Evolutionary conservation across 2,888 invertebrate genomes (phyloP), one percentile per base, ranked within the genome.

Genomic region (Platyscelio sp.): DNA sequence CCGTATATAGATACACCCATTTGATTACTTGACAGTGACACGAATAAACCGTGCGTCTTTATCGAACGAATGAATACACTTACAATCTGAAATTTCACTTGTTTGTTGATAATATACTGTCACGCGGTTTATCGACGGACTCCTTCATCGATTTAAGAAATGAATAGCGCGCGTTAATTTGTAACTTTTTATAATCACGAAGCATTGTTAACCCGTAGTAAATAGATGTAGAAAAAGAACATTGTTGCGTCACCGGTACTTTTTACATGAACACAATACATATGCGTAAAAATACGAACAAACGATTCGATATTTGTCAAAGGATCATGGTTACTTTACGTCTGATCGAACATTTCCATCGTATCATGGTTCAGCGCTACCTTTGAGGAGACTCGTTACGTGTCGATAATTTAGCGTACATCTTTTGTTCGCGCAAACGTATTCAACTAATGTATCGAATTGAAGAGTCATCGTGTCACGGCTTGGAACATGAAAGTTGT

Each of bases 201-300:
- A 26, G 33, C 24, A 72, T 79, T 79, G 72, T 79, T 72, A 65
- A 79, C 72, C 65, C 58, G 49, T 56, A 67, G 67, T 49, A 72
- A 72, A 79, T 79, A 79, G 65, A 58, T 46, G 38, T 79, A 79
- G 79, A 33, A 46, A 79, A 72, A 58, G 67, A 56, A 72, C 79
- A 72, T 79, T 79, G 79, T 79, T 72, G 65, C 65, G 65, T 72
- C 56, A 79, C 72, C 72, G 72, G 60, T 72, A 65, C 79, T 58
- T 63, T 71, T 79, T 65, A 11, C 56, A 9, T 26, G 58, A 27
- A 26, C 40, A 67, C 67, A 79, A 79, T 72, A 29, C 65, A 33
- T 58, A 51, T 40, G 49, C 58, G 67, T 70, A 63, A 78, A 78
- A 79, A 79, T 79, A 22, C 70, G 70, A 78, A 79, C 71, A 72